phyloP scores from a whole-genome alignment of 2,797 vertebrate genomes.

The Coluber constrictor region DNA sequence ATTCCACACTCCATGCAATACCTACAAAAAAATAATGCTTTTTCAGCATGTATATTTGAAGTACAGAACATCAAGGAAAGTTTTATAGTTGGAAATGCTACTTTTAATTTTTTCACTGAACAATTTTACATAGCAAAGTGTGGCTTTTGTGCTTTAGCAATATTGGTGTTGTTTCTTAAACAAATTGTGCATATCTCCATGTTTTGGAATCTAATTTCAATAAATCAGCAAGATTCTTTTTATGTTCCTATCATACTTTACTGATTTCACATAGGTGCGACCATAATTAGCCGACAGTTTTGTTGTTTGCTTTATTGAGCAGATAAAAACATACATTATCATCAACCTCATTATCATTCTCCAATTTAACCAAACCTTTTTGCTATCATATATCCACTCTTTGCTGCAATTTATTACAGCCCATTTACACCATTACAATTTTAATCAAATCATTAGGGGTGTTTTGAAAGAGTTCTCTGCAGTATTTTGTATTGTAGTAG shows the following conservation, averaged over 20 bases:
- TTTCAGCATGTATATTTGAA: neutral
- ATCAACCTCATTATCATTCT: neutral
- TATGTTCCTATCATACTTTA: neutral
- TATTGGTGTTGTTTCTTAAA: neutral
- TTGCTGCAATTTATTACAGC: neutral
- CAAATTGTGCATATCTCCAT: neutral
- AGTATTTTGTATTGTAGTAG: neutral
- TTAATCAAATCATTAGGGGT: neutral
- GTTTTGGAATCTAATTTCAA: neutral
- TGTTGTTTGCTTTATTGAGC: neutral
- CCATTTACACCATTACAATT: neutral
- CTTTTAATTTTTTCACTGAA: conserved; percentile 2
- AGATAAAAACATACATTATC: neutral
- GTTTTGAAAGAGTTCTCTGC: neutral
- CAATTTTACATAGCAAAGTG: neutral
- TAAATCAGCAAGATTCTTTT: neutral
- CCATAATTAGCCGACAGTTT: neutral
- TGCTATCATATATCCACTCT: neutral
- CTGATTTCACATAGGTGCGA: neutral
- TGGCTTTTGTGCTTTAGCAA: neutral
- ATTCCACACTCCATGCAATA: neutral
- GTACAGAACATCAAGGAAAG: neutral
- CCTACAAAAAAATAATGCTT: neutral
- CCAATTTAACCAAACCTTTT: neutral
- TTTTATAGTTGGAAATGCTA: neutral